These are phyloP conservation scores for Invenusta paracnida DNA, from an alignment of 2,888 invertebrate genomes.

Conservation along the genomic window DNA sequence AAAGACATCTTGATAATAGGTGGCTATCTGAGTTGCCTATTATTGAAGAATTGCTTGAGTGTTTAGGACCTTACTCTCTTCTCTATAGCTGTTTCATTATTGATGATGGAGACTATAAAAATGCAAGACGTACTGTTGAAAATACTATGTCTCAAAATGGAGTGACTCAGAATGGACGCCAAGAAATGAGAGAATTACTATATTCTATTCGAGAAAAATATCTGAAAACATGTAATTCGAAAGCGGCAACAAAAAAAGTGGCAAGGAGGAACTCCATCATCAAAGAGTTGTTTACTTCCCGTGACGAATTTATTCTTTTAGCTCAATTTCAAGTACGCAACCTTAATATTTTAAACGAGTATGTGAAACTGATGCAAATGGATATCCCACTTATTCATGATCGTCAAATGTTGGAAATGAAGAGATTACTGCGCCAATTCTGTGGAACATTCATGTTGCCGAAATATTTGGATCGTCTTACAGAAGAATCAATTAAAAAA, in stretches of 20 bases:
- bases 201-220: background rate
- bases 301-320: background rate
- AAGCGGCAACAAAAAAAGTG: background rate
- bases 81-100: background rate
- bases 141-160: background rate
- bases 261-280: background rate
- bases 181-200: background rate
- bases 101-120: background rate
- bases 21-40: background rate
- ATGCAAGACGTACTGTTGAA: background rate
- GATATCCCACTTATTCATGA: background rate
- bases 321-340: background rate
- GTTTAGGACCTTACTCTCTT: too few species aligned
- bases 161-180: background rate
- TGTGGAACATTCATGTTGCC: background rate
- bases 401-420: background rate
- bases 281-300: background rate
- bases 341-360: background rate
- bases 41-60: background rate
- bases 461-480: background rate
- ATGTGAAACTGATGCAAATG: background rate
- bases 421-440: background rate
- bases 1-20: background rate
- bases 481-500: background rate
- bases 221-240: background rate